Conservation (phyloP, 2,888 invertebrate genomes). For the Orthonychiurus folsomi region DNA sequence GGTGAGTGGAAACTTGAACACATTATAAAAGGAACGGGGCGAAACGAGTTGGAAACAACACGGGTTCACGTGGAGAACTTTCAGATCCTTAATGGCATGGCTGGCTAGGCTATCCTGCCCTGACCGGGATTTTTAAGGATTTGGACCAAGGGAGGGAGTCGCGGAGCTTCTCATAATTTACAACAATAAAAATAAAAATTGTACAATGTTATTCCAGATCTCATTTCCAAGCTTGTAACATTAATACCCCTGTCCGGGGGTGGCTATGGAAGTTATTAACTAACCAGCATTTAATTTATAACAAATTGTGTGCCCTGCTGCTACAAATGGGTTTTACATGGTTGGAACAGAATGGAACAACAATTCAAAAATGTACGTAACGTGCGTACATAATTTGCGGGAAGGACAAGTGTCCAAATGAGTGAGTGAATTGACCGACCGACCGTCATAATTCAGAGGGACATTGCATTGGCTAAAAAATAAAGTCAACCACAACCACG, state of each 20-base stretch:
- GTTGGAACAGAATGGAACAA: neutral
- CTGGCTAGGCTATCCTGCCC: neutral
- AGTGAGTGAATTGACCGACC: neutral
- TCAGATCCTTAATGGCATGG: neutral
- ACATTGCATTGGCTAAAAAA: too few species aligned
- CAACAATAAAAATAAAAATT: constrained; percentile 31
- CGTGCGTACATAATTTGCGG: too few species aligned
- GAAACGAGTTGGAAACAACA: neutral
- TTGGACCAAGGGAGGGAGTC: constrained; percentile 5
- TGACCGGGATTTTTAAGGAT: neutral
- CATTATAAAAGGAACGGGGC: neutral
- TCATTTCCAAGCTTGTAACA: too few species aligned
- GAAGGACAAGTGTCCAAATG: neutral
- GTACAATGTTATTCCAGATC: constrained; percentile 32
- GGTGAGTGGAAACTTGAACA: neutral
- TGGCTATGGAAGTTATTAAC: too few species aligned
- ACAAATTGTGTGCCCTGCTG: neutral
- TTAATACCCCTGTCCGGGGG: constrained; percentile 6
- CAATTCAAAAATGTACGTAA: neutral
- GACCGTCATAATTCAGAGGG: neutral
- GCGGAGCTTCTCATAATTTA: constrained; percentile 27
- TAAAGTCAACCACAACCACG: too few species aligned
- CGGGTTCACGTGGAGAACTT: neutral
- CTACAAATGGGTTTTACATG: too few species aligned
- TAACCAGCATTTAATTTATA: neutral